Conservation (phyloP, 2,113 vertebrate species). For the Galemys pyrenaicus region DNA sequence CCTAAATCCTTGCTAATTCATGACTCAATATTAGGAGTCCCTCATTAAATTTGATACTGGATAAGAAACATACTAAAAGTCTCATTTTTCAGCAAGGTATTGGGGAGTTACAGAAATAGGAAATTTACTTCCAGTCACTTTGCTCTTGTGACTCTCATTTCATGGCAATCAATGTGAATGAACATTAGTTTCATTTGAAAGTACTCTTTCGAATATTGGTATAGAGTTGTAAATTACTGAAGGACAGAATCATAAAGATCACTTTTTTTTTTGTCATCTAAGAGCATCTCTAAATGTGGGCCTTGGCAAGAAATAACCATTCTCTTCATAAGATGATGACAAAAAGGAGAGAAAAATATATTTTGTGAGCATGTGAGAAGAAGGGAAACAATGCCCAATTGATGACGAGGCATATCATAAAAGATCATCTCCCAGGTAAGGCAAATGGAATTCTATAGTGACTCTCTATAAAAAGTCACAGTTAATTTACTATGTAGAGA, state of each 20-base stretch:
- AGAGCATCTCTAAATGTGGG: not conserved
- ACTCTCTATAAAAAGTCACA: not conserved
- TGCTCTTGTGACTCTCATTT: not conserved
- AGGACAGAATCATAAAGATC: not conserved
- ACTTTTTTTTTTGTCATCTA: not conserved
- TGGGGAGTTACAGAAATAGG: not conserved
- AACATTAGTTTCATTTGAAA: slow-evolving; percentile 32
- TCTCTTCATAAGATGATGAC: not conserved
- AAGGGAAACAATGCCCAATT: not conserved
- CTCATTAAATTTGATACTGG: not conserved
- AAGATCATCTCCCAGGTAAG: not conserved
- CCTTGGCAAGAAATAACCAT: not conserved
- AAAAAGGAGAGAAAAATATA: not conserved
- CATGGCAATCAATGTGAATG: not conserved
- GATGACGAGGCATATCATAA: not conserved
- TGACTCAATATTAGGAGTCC: not conserved
- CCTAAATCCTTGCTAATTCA: not conserved
- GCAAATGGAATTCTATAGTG: slow-evolving; percentile 52
- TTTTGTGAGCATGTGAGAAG: not conserved
- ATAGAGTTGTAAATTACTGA: not conserved
- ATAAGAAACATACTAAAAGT: slow-evolving; percentile 23
- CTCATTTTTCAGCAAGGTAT: slow-evolving; percentile 35
- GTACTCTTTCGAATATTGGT: slow-evolving; percentile 19
- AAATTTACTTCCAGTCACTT: slow-evolving; percentile 1
- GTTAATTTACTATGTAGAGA: slow-evolving; percentile 6